Conservation (phyloP, 2,888 invertebrate genomes). For the Napeogenes inachia region DNA sequence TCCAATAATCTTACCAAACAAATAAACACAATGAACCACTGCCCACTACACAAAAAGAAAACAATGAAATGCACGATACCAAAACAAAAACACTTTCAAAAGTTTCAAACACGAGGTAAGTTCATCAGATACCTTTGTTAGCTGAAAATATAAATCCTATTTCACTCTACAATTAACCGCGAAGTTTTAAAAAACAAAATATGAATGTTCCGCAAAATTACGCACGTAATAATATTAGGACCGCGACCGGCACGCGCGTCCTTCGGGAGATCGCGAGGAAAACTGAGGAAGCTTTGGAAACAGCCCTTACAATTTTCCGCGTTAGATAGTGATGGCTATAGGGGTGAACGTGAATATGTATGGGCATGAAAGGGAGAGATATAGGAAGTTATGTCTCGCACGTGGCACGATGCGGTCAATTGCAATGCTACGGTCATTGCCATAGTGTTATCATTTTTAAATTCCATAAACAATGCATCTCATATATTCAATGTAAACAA, state of each 20-base stretch:
- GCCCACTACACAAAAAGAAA: constrained; percentile 14
- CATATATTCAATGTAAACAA: constrained; percentile 2
- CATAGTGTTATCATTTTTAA: constrained; percentile 46
- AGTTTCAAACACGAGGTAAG: constrained; percentile 1
- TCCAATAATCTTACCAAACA: constrained; percentile 15
- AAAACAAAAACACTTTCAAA: constrained; percentile 11
- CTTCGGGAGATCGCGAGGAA: constrained; percentile 56
- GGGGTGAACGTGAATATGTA: constrained; percentile 38
- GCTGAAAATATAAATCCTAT: background rate
- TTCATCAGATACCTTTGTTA: background rate
- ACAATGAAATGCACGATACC: constrained; percentile 10
- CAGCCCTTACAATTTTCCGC: constrained; percentile 64
- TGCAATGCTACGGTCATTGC: constrained; percentile 74
- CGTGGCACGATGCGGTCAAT: constrained; percentile 71
- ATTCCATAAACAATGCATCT: constrained; percentile 18
- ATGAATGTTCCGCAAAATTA: constrained; percentile 14
- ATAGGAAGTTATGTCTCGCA: constrained; percentile 52
- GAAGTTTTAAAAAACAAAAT: constrained; percentile 24
- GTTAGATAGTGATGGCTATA: constrained; percentile 47
- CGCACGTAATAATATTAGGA: constrained; percentile 13
- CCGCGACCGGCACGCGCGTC: constrained; percentile 41
- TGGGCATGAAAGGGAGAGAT: constrained; percentile 44
- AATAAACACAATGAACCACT: constrained; percentile 4
- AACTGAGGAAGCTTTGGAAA: constrained; percentile 58
- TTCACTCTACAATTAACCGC: background rate